Conservation (phyloP, 2,888 invertebrate species). For the Rosalia funebris region DNA sequence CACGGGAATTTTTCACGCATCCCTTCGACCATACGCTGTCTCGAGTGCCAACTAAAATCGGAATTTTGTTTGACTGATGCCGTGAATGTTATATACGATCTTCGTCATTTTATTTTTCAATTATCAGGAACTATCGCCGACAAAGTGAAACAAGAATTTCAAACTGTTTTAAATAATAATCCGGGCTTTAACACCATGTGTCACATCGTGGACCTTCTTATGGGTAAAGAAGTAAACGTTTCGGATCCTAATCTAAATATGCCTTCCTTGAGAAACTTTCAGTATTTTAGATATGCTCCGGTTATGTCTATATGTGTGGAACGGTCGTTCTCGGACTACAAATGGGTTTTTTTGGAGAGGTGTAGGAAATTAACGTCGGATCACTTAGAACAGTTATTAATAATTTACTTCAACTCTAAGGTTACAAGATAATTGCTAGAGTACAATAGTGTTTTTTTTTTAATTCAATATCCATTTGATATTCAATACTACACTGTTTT, state of each 20-base stretch:
- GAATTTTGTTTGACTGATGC: neutral
- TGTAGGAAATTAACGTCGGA: neutral
- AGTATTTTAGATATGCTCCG: constrained; percentile 8
- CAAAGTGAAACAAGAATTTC: neutral
- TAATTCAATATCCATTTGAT: too few relatives aligned
- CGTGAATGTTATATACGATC: neutral
- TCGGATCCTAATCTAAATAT: neutral
- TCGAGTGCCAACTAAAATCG: neutral
- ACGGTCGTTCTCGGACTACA: neutral
- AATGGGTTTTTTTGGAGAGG: neutral
- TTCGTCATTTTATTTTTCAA: neutral
- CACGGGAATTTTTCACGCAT: neutral
- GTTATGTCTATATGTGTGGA: neutral
- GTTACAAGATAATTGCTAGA: too few relatives aligned
- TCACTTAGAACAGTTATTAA: neutral
- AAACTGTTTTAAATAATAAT: constrained; percentile 1
- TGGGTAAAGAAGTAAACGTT: constrained; percentile 15
- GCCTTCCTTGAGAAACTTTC: neutral
- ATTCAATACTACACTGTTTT: too few relatives aligned
- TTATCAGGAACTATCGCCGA: neutral
- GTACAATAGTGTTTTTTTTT: too few relatives aligned
- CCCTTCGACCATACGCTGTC: neutral
- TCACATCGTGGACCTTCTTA: neutral
- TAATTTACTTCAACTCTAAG: neutral
- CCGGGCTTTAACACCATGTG: constrained; percentile 1